These are phyloP conservation scores for Empidonax alnorum DNA, from an alignment of 2,113 vertebrate genomes.

Conservation along the genomic window DNA sequence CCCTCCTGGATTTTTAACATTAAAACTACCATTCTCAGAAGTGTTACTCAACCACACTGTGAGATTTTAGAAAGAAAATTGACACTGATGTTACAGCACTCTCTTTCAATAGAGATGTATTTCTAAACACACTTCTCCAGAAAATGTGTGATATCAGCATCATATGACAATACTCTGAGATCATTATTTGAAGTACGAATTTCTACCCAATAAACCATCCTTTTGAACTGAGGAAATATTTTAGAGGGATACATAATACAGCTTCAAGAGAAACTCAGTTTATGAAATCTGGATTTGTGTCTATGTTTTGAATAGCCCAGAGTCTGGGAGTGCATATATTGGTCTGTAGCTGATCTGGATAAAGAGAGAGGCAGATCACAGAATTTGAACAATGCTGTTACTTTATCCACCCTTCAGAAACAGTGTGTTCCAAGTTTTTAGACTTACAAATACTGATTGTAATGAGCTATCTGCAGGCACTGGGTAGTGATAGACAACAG, in stretches of 20 bases:
- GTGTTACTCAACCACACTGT: not conserved
- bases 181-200: not conserved
- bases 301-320: not conserved
- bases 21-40: not conserved
- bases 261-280: not conserved
- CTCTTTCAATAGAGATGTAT: not conserved
- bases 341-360: not conserved
- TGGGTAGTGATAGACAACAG: not conserved
- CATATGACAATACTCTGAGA: not conserved
- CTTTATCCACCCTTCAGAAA: not conserved
- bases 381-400: not conserved
- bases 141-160: not conserved
- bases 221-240: not conserved
- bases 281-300: not conserved
- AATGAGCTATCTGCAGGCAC: not conserved
- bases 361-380: not conserved
- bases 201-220: not conserved
- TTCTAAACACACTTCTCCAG: not conserved
- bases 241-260: not conserved
- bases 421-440: not conserved
- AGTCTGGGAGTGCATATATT: accelerated
- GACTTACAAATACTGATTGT: not conserved
- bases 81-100: not conserved
- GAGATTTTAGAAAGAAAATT: conserved; percentile 6
- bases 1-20: not conserved